Evolutionary conservation across 2,113 vertebrate species (phyloP).

Genomic region (Excalfactoria chinensis): DNA sequence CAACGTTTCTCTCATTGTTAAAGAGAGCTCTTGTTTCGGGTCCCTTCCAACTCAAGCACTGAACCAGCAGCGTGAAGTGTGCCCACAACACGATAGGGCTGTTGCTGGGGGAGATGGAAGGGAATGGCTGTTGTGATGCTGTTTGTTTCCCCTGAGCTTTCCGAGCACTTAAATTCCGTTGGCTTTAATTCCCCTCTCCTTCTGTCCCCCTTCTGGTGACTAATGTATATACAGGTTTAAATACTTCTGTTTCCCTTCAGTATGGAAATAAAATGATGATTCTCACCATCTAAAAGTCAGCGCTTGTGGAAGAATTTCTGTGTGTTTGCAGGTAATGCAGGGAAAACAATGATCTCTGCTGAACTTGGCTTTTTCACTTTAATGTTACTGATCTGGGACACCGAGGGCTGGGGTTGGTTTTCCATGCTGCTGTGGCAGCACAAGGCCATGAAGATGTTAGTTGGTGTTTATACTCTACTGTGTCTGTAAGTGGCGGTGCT

Average conservation of each 20-base stretch:
- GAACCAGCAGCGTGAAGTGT: background rate
- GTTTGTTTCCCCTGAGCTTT: accelerated
- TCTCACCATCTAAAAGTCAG: background rate
- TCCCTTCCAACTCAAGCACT: background rate
- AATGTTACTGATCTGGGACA: background rate
- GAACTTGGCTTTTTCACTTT: background rate
- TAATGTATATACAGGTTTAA: background rate
- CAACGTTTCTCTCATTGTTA: background rate
- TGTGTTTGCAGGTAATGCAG: background rate
- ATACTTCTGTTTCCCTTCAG: background rate
- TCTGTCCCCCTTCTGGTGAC: background rate
- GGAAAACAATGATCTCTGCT: background rate
- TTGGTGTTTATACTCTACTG: background rate
- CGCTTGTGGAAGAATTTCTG: background rate
- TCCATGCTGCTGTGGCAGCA: background rate
- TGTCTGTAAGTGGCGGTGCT: background rate
- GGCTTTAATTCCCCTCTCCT: background rate
- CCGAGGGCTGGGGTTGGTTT: background rate
- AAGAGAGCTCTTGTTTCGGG: background rate
- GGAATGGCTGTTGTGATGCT: background rate
- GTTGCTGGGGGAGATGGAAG: background rate
- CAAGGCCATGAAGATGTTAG: background rate
- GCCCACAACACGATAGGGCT: background rate
- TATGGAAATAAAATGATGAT: background rate
- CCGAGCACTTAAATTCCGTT: background rate